These are phyloP conservation scores for Otocyon megalotis DNA, from an alignment of 2,113 vertebrate genomes.

Conservation along the genomic window DNA sequence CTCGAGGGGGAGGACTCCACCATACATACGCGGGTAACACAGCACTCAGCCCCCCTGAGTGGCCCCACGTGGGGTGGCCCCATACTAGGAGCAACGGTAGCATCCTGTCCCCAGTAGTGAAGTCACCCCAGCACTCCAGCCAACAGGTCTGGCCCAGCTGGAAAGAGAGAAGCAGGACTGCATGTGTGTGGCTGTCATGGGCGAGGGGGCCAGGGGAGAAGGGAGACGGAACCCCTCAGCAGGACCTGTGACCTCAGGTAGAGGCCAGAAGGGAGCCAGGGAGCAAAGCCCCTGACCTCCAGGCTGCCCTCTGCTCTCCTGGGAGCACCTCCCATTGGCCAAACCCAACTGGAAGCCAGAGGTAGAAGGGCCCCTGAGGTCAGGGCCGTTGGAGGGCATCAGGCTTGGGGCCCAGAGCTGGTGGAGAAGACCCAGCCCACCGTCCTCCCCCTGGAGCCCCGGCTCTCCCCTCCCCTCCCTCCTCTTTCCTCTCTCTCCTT, in stretches of 20 bases:
- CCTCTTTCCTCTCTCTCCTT: neutral
- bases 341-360: neutral
- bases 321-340: neutral
- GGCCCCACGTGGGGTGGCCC: neutral
- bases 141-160: neutral
- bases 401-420: neutral
- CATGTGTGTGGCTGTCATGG: fast-evolving
- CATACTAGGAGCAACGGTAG: neutral
- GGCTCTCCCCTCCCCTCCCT: neutral
- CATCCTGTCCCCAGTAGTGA: neutral
- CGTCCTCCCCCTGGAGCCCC: neutral
- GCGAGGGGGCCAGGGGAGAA: fast-evolving
- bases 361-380: neutral
- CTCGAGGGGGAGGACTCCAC: neutral
- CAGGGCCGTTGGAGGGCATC: neutral
- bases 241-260: neutral
- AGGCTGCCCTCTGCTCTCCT: neutral
- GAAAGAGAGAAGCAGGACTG: neutral
- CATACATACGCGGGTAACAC: neutral
- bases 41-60: neutral
- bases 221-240: fast-evolving
- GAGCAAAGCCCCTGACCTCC: neutral
- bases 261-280: neutral
- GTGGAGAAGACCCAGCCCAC: neutral
- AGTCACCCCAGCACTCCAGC: neutral